These are phyloP conservation scores for Erpornis zantholeuca DNA, from an alignment of 2,113 vertebrate species.

Conservation along the genomic window DNA sequence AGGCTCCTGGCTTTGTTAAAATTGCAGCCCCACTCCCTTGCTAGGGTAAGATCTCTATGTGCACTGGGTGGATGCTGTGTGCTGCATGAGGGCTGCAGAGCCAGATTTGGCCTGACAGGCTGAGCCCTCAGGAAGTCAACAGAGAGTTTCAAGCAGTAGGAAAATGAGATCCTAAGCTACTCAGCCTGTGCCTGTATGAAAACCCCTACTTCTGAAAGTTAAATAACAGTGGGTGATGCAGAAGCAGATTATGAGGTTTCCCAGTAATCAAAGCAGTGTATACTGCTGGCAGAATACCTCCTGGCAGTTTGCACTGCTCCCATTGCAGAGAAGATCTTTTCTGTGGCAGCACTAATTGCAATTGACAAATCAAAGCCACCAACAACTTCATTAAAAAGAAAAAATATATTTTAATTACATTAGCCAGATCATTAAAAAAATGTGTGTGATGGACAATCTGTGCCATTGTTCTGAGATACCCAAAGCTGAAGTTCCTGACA, in stretches of 20 bases:
- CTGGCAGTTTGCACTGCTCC: neutral
- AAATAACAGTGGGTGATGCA: neutral
- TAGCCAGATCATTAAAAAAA: neutral
- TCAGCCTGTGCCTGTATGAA: neutral
- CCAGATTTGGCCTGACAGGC: neutral
- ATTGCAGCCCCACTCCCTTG: neutral
- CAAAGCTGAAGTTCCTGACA: neutral
- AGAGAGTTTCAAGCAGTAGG: neutral
- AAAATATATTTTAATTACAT: neutral
- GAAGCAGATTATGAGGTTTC: neutral
- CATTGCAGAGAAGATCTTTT: neutral
- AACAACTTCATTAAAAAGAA: neutral
- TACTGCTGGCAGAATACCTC: neutral
- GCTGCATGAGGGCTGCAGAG: neutral
- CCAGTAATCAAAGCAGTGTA: neutral
- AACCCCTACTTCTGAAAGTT: neutral
- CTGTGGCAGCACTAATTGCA: neutral
- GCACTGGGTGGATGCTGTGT: neutral
- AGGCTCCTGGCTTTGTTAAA: neutral
- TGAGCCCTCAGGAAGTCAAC: neutral
- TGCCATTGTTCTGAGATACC: neutral
- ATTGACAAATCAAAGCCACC: neutral
- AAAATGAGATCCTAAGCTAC: neutral
- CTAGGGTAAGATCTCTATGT: accelerated
- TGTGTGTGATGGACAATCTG: neutral